These are phyloP conservation scores for Spisula solida DNA, from an alignment of 2,888 invertebrate genomes.

Conservation along the genomic window DNA sequence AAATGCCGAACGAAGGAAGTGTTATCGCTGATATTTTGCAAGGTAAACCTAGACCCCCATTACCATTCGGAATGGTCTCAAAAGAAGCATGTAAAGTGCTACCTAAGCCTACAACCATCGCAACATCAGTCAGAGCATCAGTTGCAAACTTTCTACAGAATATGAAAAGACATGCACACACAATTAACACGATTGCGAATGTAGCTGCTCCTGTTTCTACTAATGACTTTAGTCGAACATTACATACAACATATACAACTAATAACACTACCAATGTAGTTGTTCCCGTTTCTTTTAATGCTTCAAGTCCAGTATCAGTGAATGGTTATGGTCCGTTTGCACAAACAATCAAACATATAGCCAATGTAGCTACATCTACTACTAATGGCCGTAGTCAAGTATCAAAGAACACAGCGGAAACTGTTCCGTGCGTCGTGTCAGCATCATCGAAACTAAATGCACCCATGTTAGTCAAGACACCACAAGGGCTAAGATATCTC, in stretches of 20 bases:
- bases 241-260: no score
- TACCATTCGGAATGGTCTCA: neutral
- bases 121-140: neutral
- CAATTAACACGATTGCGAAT: no score
- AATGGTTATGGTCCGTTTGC: neutral
- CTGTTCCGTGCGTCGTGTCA: neutral
- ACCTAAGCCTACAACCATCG: neutral
- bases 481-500: neutral
- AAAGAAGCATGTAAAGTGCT: neutral
- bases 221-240: neutral
- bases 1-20: conserved; percentile 52
- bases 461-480: conserved; percentile 25
- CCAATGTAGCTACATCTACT: neutral
- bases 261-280: no score
- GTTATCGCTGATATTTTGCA: conserved; percentile 48
- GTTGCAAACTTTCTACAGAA: neutral
- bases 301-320: neutral
- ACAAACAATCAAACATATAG: neutral
- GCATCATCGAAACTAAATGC: no score
- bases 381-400: neutral
- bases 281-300: neutral
- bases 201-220: neutral
- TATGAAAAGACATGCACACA: no score
- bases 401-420: neutral
- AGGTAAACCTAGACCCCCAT: neutral